Percentiles rank a stretch among this genome's conserved stretches.
phyloP scores from a whole-genome alignment of 2,113 vertebrate species.

The Spea bombifrons region DNA sequence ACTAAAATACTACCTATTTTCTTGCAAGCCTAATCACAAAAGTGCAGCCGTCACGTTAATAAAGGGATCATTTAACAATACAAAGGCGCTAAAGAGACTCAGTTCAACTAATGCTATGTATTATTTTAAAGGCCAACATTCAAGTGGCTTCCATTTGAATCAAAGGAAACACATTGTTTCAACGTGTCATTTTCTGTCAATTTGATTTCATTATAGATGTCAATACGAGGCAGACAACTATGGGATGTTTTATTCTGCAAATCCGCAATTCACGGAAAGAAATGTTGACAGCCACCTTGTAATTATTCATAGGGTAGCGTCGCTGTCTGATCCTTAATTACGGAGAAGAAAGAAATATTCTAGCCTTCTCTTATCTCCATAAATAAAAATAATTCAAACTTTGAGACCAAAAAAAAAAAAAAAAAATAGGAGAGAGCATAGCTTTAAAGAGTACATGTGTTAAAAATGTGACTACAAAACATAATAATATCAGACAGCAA shows the following conservation, averaged over 20 bases:
- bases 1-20: no score
- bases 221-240: slow-evolving; percentile 45
- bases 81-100: not conserved
- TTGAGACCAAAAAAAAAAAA: slow-evolving; percentile 55
- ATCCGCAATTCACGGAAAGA: slow-evolving; percentile 55
- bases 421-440: slow-evolving; percentile 37
- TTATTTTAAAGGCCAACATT: slow-evolving; percentile 47
- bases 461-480: slow-evolving; percentile 41
- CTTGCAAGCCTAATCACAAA: no score
- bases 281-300: slow-evolving; percentile 74
- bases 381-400: slow-evolving; percentile 59
- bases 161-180: slow-evolving; percentile 48
- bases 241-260: slow-evolving; percentile 54
- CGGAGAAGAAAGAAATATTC: slow-evolving; percentile 60
- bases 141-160: slow-evolving; percentile 51
- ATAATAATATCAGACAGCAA: slow-evolving; percentile 49
- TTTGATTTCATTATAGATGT: slow-evolving; percentile 53
- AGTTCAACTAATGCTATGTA: not conserved
- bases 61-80: not conserved
- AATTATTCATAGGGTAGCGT: slow-evolving; percentile 73
- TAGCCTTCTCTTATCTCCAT: slow-evolving; percentile 56
- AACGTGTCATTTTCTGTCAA: slow-evolving; percentile 51
- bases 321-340: slow-evolving; percentile 78
- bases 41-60: not conserved
- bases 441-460: slow-evolving; percentile 53